phyloP scores from a whole-genome alignment of 1,140 invertebrate species.

The Drosophila ercepeae region DNA sequence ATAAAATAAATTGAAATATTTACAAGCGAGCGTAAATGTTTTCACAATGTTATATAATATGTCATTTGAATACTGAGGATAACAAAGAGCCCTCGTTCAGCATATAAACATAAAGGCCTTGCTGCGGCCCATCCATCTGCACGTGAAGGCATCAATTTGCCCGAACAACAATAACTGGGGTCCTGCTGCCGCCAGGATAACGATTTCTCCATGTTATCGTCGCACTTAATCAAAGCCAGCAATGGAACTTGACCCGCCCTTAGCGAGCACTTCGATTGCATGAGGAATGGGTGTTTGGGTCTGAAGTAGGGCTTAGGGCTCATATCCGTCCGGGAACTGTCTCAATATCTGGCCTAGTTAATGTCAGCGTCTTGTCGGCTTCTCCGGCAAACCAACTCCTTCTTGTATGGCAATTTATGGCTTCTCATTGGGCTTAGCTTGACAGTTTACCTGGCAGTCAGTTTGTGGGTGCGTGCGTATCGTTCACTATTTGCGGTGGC shows the following conservation, averaged over 20 bases:
- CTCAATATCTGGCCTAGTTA: conserved; percentile 65
- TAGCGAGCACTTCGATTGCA: conserved; percentile 20
- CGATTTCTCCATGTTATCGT: conserved; percentile 46
- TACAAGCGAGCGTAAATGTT: conserved; percentile 77
- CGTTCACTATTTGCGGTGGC: conserved; percentile 68
- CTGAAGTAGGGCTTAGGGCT: conserved; percentile 8
- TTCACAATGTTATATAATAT: conserved; percentile 69
- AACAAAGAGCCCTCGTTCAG: conserved; percentile 17
- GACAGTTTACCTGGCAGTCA: conserved; percentile 64
- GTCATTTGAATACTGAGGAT: conserved; percentile 62
- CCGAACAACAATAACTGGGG: conserved; percentile 34
- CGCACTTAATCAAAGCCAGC: conserved; percentile 51
- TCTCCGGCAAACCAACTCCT: conserved; percentile 23
- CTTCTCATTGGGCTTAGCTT: conserved; percentile 62
- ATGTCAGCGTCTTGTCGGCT: conserved; percentile 66
- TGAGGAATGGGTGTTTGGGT: conserved; percentile 26
- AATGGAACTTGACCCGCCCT: conserved; percentile 41
- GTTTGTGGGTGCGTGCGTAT: conserved; percentile 3
- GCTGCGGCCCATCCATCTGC: conserved; percentile 35
- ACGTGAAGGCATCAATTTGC: conserved; percentile 58
- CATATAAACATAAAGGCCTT: conserved; percentile 14
- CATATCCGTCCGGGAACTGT: conserved; percentile 38
- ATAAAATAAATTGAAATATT: conserved; percentile 82
- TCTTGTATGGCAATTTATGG: conserved; percentile 65
- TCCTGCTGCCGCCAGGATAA: conserved; percentile 17